These are phyloP conservation scores for Apodemus sylvaticus DNA, from an alignment of 2,113 vertebrate species.

Conservation along the genomic window DNA sequence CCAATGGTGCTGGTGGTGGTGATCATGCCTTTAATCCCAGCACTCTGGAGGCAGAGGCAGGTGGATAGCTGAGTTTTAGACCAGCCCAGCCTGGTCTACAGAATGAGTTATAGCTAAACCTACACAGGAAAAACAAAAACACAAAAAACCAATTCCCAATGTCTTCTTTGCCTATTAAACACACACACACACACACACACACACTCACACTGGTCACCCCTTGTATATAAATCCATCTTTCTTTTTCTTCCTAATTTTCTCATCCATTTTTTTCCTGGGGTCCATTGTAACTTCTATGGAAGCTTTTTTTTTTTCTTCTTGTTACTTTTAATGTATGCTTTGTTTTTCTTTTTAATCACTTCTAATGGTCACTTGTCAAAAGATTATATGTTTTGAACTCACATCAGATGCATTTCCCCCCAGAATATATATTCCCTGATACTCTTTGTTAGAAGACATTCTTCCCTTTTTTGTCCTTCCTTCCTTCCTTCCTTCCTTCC, in stretches of 20 bases:
- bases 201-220: background rate
- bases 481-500: too few species aligned
- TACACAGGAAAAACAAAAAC: background rate
- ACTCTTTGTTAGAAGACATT: constrained; percentile 25
- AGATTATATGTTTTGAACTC: constrained; percentile 1
- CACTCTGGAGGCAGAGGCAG: background rate
- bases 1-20: background rate
- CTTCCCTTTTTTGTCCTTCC: too few species aligned
- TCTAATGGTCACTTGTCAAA: constrained; percentile 30
- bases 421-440: background rate
- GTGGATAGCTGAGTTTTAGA: background rate
- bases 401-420: background rate
- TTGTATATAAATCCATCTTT: background rate
- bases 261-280: too few species aligned
- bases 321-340: constrained; percentile 51
- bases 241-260: constrained; percentile 61
- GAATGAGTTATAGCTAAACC: background rate
- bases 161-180: constrained; percentile 24
- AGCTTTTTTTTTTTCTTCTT: background rate
- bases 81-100: background rate
- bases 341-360: constrained; percentile 34
- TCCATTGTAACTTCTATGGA: background rate
- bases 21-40: background rate
- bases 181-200: too few species aligned
- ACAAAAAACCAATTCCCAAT: background rate